These are phyloP conservation scores for Zenarchopterus dispar DNA, from an alignment of 2,797 vertebrate species.

Conservation along the genomic window DNA sequence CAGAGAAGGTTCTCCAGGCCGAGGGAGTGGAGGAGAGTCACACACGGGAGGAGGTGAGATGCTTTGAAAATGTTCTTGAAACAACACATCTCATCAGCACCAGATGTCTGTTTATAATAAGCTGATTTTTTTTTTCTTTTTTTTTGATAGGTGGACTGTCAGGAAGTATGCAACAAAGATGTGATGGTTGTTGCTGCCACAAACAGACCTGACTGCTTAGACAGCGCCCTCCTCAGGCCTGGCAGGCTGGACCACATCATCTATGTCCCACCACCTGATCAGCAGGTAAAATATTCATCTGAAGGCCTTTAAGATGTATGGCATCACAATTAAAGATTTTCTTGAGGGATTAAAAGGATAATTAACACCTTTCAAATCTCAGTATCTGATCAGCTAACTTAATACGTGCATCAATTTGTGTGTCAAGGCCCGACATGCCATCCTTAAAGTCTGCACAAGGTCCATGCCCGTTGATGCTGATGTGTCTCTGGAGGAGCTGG, in stretches of 20 bases:
- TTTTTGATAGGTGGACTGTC: slow-evolving; percentile 81
- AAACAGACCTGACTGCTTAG: slow-evolving; percentile 91
- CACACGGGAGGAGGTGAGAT: slow-evolving; percentile 76
- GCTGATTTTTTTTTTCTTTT: slow-evolving; percentile 20
- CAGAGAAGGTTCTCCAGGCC: slow-evolving; percentile 62
- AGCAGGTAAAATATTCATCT: slow-evolving; percentile 78
- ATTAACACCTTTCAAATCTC: no score
- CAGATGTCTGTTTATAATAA: background rate
- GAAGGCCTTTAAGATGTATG: background rate
- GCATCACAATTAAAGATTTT: no score
- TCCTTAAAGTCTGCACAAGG: slow-evolving; percentile 86
- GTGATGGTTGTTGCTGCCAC: slow-evolving; percentile 95
- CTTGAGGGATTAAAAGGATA: no score
- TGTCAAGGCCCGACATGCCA: slow-evolving; percentile 86
- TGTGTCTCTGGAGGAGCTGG: slow-evolving; percentile 86
- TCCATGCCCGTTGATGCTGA: slow-evolving; percentile 83
- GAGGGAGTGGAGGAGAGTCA: slow-evolving; percentile 71
- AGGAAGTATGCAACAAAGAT: slow-evolving; percentile 87
- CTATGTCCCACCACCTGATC: slow-evolving; percentile 91
- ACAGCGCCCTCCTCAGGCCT: slow-evolving; percentile 92
- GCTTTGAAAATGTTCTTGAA: background rate
- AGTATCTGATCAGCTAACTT: background rate
- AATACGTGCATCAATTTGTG: background rate
- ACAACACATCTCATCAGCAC: background rate
- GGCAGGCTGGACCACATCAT: slow-evolving; percentile 94